Percentiles rank a stretch among this genome's conserved stretches.
phyloP scores from a whole-genome alignment of 2,113 vertebrate genomes.

The Gallinago media region DNA sequence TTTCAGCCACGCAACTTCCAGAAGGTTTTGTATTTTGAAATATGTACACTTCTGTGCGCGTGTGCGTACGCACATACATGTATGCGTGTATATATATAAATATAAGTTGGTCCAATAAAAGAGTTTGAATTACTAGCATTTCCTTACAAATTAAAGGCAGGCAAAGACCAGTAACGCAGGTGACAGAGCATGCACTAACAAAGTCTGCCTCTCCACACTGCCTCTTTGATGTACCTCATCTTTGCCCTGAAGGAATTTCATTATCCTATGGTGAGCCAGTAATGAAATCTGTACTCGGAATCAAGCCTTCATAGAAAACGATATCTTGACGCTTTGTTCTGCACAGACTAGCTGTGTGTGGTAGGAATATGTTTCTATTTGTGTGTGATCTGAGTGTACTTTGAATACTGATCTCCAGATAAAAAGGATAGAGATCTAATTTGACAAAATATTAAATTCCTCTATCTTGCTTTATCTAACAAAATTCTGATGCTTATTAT shows the following conservation, averaged over 20 bases:
- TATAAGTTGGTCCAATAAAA: conserved; percentile 39
- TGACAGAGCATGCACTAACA: conserved; percentile 66
- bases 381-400: conserved; percentile 59
- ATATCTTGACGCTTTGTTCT: conserved; percentile 74
- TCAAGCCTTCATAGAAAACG: conserved; percentile 71
- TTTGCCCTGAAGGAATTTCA: conserved; percentile 75
- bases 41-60: rapidly evolving
- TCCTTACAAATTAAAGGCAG: conserved; percentile 74
- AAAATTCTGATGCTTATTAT: conserved; percentile 63
- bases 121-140: conserved; percentile 52
- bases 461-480: conserved; percentile 61
- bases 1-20: conserved; percentile 9
- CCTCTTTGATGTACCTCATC: conserved; percentile 74
- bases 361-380: conserved; percentile 65
- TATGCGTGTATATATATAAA: not conserved
- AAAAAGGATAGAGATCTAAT: conserved; percentile 70
- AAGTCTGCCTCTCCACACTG: conserved; percentile 51
- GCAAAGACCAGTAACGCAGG: conserved; percentile 64
- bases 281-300: conserved; percentile 76
- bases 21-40: conserved; percentile 6
- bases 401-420: conserved; percentile 69
- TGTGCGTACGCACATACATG: not conserved
- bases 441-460: conserved; percentile 71
- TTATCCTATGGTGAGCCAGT: conserved; percentile 65
- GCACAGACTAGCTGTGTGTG: conserved; percentile 62